Percentiles rank a stretch among this genome's conserved stretches.
phyloP scores from a whole-genome alignment of 2,888 invertebrate species.

The Disparrhopalites patrizii region DNA sequence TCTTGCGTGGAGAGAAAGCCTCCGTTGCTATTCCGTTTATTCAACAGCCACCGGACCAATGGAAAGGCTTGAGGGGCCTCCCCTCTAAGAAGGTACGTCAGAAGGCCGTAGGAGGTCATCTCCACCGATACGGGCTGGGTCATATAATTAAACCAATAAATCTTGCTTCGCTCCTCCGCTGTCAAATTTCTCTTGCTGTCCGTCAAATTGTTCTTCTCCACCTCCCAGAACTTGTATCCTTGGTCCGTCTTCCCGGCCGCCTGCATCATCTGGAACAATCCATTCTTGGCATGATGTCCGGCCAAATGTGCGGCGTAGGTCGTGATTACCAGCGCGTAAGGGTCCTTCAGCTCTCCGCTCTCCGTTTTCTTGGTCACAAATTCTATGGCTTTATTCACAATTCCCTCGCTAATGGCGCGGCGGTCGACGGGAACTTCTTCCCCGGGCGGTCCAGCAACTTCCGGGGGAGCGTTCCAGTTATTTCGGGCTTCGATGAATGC shows the following conservation, averaged over 20 bases:
- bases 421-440: not conserved
- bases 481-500: constrained; percentile 24
- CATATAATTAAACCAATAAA: not conserved
- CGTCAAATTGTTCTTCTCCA: constrained; percentile 54
- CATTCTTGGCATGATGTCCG: constrained; percentile 65
- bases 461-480: not conserved
- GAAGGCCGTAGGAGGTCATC: constrained; percentile 80
- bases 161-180: constrained; percentile 36
- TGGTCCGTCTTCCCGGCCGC: constrained; percentile 51
- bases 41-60: constrained; percentile 67
- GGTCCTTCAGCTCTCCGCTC: constrained; percentile 54
- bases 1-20: constrained; percentile 64
- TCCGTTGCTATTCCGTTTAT: constrained; percentile 65
- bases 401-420: not conserved
- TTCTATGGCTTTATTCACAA: not conserved
- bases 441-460: not conserved
- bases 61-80: constrained; percentile 56
- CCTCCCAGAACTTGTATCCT: constrained; percentile 78
- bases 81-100: constrained; percentile 59
- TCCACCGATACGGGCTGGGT: constrained; percentile 56
- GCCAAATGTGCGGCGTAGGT: constrained; percentile 72
- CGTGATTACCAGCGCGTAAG: constrained; percentile 72
- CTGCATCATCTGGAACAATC: constrained; percentile 62
- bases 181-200: too few relatives aligned
- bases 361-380: not conserved